Percentiles rank a stretch among this genome's conserved stretches.
Evolutionary conservation across 23 tunicate genomes (phyloP).

Genomic region (Corella eumyota): DNA sequence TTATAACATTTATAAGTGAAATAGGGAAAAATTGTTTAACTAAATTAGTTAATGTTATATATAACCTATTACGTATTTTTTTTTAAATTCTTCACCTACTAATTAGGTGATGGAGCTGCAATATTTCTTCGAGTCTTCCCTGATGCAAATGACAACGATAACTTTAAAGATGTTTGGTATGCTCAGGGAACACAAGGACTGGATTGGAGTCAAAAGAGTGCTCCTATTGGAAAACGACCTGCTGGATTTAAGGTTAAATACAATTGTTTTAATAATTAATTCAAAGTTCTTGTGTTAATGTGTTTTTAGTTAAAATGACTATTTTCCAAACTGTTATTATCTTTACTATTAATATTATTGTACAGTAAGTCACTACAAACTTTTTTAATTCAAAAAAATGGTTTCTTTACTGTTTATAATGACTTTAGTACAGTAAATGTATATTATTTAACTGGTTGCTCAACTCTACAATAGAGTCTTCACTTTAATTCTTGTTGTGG

Average conservation of each 20-base stretch:
- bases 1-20: no score
- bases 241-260: constrained; percentile 76
- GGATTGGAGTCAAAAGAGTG: constrained; percentile 70
- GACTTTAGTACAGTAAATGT: no score
- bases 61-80: neutral
- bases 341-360: no score
- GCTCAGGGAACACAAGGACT: constrained; percentile 65
- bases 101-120: constrained; percentile 89
- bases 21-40: neutral
- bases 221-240: constrained; percentile 62
- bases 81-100: no score
- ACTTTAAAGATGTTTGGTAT: constrained; percentile 70
- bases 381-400: no score
- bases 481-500: no score
- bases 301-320: neutral
- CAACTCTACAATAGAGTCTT: no score
- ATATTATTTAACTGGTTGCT: no score
- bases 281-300: neutral
- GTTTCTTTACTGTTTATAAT: no score
- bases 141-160: constrained; percentile 45
- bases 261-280: neutral
- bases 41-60: neutral
- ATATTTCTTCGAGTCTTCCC: constrained; percentile 71
- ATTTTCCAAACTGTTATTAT: neutral
- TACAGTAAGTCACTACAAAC: no score